These are phyloP conservation scores for Phataginus tricuspis DNA, from an alignment of 2,797 vertebrate species.

Conservation along the genomic window DNA sequence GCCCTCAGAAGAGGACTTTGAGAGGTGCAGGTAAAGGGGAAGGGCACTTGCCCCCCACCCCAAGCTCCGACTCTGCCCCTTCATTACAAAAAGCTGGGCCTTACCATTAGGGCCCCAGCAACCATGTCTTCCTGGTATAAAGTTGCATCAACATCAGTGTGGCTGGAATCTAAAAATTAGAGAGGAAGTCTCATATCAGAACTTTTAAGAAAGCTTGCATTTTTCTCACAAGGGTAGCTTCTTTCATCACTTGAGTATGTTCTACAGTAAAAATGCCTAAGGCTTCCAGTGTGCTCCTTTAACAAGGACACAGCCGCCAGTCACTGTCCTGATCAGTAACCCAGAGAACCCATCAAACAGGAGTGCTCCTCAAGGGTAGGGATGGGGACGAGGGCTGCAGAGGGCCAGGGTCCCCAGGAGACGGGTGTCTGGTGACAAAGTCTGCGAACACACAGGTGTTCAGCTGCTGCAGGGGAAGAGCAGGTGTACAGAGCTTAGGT, in stretches of 20 bases:
- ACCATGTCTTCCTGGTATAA: not conserved
- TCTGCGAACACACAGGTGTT: not conserved
- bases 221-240: not conserved
- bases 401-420: not conserved
- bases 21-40: not conserved
- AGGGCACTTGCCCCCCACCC: fast-evolving
- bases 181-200: not conserved
- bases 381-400: fast-evolving
- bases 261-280: not conserved
- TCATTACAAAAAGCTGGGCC: not conserved
- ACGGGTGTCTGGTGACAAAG: fast-evolving
- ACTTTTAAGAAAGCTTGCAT: not conserved
- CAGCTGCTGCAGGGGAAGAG: not conserved
- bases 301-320: fast-evolving
- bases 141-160: not conserved
- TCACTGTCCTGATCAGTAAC: fast-evolving
- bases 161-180: not conserved
- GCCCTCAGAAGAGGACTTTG: not conserved
- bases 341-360: not conserved
- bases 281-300: not conserved
- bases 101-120: not conserved
- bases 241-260: fast-evolving
- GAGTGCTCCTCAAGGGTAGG: not conserved
- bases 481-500: not conserved
- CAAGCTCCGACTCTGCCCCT: fast-evolving